Evolutionary conservation across 1,140 invertebrate genomes (phyloP), one percentile per base, ranked within the genome.

Genomic region (Diprion similis): DNA sequence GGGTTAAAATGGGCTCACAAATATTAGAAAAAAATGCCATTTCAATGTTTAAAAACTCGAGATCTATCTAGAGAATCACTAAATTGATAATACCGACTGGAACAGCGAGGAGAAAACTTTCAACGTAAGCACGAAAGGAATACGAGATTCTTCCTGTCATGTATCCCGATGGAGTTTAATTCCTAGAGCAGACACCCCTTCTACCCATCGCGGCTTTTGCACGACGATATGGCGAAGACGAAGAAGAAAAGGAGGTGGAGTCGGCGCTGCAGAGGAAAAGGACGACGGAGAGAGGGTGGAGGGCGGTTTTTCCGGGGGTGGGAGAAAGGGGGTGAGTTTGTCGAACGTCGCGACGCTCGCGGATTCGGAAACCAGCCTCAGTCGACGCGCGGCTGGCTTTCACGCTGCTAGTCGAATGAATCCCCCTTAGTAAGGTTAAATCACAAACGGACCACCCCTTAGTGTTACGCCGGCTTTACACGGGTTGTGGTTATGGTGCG

Each of bases 141-240:
- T 37, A 37, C 24, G 24, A 6, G 24, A 37, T 37, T 37, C 24
- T 37, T 37, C 1, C 2, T 37, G 24, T 37, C 24, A 37, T 37
- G 24, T 37, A 37, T 37, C 24, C 65, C 45, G 71, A 66, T 71
- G 76, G 78, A 82, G 80, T 82, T 37, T 37, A 80, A 82, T 83
- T 82, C 77, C 76, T 75, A 66, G 75, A 70, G 80, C 81, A 82
- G 81, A 81, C 79, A 80, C 81, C 77, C 79, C 80, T 78, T 75
- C 80, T 74, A 77, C 76, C 67, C 70, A 79, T 78, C 51, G 72
- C 76, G 75, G 70, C 67, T 77, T 18, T 3, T 11, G 66, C 37
- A 68, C 15, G 37, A 8, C 11, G n/a, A 59, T 13, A 78, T 76
- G 79, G 68, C 73, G 71, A 73, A 37, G 48, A 65, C 8, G 59